Evolutionary conservation across 1,140 invertebrate species (phyloP).

Genomic region (Neoseiulus cucumeris): DNA sequence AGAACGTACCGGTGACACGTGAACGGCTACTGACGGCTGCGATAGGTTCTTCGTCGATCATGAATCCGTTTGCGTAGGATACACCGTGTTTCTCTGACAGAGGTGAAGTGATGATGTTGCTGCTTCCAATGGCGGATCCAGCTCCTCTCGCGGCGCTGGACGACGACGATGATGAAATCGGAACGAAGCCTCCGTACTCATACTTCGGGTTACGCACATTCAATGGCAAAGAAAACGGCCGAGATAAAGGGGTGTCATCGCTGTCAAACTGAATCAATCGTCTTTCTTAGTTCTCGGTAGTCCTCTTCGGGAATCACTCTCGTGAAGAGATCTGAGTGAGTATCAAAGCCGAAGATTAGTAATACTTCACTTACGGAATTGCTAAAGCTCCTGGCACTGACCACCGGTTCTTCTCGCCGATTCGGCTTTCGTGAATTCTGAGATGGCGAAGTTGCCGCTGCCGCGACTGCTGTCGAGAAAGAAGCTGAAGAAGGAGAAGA

Average conservation of each 20-base stretch:
- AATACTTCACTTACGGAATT: not conserved
- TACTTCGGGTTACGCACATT: conserved; percentile 5
- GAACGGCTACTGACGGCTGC: too few relatives aligned
- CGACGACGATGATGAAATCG: not conserved
- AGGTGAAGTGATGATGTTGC: not conserved
- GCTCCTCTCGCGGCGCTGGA: not conserved
- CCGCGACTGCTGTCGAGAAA: too few relatives aligned
- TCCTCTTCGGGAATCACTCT: too few relatives aligned
- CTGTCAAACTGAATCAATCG: not conserved
- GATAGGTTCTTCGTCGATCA: not conserved
- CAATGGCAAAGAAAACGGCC: not conserved
- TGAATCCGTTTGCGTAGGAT: not conserved
- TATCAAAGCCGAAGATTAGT: too few relatives aligned
- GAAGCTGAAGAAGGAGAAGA: too few relatives aligned
- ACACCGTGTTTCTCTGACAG: not conserved
- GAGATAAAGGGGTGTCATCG: not conserved
- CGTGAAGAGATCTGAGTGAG: too few relatives aligned
- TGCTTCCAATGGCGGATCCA: not conserved
- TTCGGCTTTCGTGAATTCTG: too few relatives aligned
- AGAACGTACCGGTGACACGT: too few relatives aligned
- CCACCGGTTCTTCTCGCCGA: not conserved
- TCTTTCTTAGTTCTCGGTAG: not conserved
- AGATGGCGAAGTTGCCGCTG: too few relatives aligned
- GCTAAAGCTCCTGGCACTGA: conserved; percentile 9
- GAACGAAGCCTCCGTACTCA: not conserved